Evolutionary conservation across 2,797 vertebrate genomes (phyloP).

Genomic region (Epinephelus coioides): DNA sequence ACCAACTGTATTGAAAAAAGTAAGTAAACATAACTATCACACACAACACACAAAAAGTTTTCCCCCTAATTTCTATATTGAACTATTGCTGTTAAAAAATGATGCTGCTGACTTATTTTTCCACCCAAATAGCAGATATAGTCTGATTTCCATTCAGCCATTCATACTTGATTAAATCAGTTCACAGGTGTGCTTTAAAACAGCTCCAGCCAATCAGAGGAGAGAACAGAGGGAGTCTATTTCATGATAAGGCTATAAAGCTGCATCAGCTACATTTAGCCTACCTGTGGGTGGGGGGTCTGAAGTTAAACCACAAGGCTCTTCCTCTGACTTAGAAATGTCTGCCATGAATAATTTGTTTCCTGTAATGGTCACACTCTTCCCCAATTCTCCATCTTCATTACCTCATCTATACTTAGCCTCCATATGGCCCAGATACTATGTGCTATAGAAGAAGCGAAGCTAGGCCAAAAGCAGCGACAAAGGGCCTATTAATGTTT

Average conservation of each 20-base stretch:
- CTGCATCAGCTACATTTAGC: slow-evolving; percentile 59
- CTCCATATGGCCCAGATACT: slow-evolving; percentile 38
- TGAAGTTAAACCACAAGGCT: slow-evolving; percentile 31
- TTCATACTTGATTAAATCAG: slow-evolving; percentile 21
- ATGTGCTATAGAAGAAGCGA: not conserved
- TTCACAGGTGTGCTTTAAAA: slow-evolving; percentile 75
- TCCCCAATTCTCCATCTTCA: not conserved
- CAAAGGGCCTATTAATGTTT: slow-evolving; percentile 42
- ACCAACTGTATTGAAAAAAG: too few species aligned
- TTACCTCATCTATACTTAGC: slow-evolving; percentile 8
- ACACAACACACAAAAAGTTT: not conserved
- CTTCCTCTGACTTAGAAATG: too few species aligned
- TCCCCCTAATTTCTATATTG: not conserved
- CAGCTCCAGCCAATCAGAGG: slow-evolving; percentile 68
- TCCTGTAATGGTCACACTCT: not conserved
- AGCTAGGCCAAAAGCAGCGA: slow-evolving; percentile 67
- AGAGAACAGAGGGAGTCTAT: slow-evolving; percentile 27
- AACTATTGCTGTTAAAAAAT: not conserved
- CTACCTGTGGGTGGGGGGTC: slow-evolving; percentile 42
- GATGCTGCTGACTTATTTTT: too few species aligned
- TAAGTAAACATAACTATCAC: too few species aligned
- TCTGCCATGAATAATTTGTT: not conserved
- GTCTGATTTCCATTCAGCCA: not conserved
- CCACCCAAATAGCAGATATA: not conserved
- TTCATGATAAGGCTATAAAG: slow-evolving; percentile 59